Base-by-base conservation (phyloP, 2,888 invertebrate genomes). In the Ceratothoa steindachneri region DNA sequence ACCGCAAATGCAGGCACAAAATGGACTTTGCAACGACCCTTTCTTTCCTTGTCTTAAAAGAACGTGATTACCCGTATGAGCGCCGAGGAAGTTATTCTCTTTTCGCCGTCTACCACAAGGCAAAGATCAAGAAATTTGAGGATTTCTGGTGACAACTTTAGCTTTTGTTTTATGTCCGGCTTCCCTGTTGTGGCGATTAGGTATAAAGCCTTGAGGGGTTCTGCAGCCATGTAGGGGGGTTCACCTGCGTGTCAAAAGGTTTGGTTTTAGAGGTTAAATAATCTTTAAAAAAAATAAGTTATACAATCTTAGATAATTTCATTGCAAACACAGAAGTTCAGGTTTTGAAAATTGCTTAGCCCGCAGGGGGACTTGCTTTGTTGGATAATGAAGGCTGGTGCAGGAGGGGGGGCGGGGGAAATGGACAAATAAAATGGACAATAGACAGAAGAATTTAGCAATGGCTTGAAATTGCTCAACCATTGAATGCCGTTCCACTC, bases 151-250 rank as follows among this genome's bases (percentile, higher is more conserved):
- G 94, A 93, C 22, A 96, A 85, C 68, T 89, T 89, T 28, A 90
- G 89, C 90, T 92, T 92, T 80, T 92, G 88, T 27, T 92, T 91
- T 80, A 98, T 91, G 81, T 91, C 90, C 0, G 98, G 98, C 82
- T 96, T 90, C 0, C 97, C 97, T 77, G 95, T 93, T 0, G 96
- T 93, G 0, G 97, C 97, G 80, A 98, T 98, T 81, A 97, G 87
- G 87, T 96, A 98, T 67, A 98, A 87, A 15, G 97, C 96, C 81
- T 93, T 87, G 28, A 97, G 84, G 0, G 96, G 97, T 0, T 95
- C 92, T 85, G 98, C 97, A 82, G 95, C 92, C 84, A 98, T 89
- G 84, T 98, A 98, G 0, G 98, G 98, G 0, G 97, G 97, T 83
- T 96, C 94, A 0, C 98, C 77, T 78, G 24, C 2, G 12, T 5